Evolutionary conservation across 1,140 invertebrate species (phyloP).

Genomic region (Spodoptera frugiperda): DNA sequence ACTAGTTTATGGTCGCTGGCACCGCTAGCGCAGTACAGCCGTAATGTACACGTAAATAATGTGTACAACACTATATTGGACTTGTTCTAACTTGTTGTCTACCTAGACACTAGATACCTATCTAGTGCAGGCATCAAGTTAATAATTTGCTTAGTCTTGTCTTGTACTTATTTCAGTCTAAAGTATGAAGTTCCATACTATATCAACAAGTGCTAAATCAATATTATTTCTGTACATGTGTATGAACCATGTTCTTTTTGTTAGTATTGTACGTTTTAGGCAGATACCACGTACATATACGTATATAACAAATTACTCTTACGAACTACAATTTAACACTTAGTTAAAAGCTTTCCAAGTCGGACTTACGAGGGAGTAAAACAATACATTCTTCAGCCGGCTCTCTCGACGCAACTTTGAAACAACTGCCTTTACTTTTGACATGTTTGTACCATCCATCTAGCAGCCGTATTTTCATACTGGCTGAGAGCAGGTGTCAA

Average conservation of each 20-base stretch:
- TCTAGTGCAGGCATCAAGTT: too few relatives aligned
- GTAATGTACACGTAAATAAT: constrained; percentile 27
- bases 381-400: constrained; percentile 54
- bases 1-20: constrained; percentile 50
- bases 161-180: too few relatives aligned
- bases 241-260: too few relatives aligned
- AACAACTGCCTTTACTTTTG: constrained; percentile 70
- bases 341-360: constrained; percentile 62
- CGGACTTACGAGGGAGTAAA: constrained; percentile 43
- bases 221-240: too few relatives aligned
- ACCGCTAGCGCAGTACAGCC: neutral
- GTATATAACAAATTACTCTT: constrained; percentile 44
- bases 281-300: neutral
- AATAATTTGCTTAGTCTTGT: too few relatives aligned
- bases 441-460: constrained; percentile 81
- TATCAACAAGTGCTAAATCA: too few relatives aligned
- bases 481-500: constrained; percentile 80
- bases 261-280: too few relatives aligned
- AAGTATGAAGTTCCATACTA: neutral
- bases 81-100: constrained; percentile 28
- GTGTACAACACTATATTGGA: constrained; percentile 30
- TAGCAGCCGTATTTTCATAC: constrained; percentile 65
- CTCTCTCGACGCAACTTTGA: constrained; percentile 59
- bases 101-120: too few relatives aligned
- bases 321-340: constrained; percentile 55